Evolutionary conservation across 1,140 invertebrate genomes (phyloP).

Genomic region (Macrotrachela quadricornifera): DNA sequence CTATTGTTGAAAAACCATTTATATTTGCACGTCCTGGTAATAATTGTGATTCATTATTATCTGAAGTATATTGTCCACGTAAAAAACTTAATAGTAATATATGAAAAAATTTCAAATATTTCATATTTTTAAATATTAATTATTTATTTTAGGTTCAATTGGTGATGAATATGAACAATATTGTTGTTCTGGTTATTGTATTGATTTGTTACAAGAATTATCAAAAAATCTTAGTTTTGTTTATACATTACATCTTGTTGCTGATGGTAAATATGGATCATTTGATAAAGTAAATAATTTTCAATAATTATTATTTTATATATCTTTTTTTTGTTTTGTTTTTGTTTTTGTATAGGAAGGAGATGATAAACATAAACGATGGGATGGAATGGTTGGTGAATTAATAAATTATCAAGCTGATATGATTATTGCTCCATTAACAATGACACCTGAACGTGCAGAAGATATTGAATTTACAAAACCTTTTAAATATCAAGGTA

Average conservation of each 20-base stretch:
- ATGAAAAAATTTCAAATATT: too few relatives aligned
- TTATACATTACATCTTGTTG: constrained; percentile 55
- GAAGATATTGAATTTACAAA: constrained; percentile 96
- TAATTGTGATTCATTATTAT: background rate
- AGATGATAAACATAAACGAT: constrained; percentile 46
- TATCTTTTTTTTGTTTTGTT: too few relatives aligned
- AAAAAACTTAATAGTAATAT: too few relatives aligned
- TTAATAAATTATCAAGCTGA: constrained; percentile 67
- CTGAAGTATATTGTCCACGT: too few relatives aligned
- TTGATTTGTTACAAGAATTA: constrained; percentile 9
- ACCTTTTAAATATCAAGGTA: constrained; percentile 91
- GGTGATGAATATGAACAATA: constrained; percentile 1
- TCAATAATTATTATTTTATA: too few relatives aligned
- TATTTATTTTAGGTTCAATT: background rate
- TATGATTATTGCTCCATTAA: constrained; percentile 90
- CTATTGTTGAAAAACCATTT: constrained; percentile 84
- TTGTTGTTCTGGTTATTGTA: constrained; percentile 11
- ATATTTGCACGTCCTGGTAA: constrained; percentile 56
- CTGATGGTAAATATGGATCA: constrained; percentile 67
- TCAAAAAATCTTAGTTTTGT: constrained; percentile 9
- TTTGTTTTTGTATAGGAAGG: too few relatives aligned
- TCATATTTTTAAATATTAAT: background rate
- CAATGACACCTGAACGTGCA: constrained; percentile 88
- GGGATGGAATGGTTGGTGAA: constrained; percentile 88
- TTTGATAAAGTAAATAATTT: too few relatives aligned